Evolutionary conservation across 2,888 invertebrate species (phyloP), one percentile per base, ranked within the genome.

Genomic region (Campoplex nolae): DNA sequence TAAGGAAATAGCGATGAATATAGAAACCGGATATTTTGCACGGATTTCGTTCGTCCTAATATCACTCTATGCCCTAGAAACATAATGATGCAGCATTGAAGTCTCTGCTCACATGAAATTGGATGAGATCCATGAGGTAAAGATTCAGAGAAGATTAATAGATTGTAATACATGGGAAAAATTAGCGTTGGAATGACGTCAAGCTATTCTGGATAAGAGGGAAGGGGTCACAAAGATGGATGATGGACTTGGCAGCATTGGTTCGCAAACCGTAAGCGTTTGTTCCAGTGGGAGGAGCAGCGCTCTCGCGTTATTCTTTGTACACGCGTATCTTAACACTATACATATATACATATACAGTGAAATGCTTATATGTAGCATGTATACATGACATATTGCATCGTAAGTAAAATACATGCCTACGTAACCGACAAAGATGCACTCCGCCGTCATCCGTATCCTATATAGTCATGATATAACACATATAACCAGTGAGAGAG

Each of bases 221-320:
- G 85, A 86, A 81, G 83, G 87, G 85, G 71, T 13, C 75, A 38
- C 45, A 81, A 73, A 70, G 85, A 77, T 84, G 85, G 83, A 83
- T 77, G 87, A 81, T 82, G 86, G 58, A 76, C 81, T 85, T 65
- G 70, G 82, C 86, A 89, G 88, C 90, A 91, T 92, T 92, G 92
- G 92, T 89, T 90, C 88, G 83, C 86, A 87, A 89, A 88, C 88
- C 81, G 89, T 89, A 89, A 90, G 89, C 89, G 89, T 88, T 89
- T 88, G 87, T 90, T 89, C 83, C 90, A 90, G 92, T 93, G 91
- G 93, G 93, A 93, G 93, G 93, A 92, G 93, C 38, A 23, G 38
- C 92, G 87, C 90, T 89, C 86, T 88, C 88, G 88, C 90, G 86
- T 89, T 84, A 81, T 84, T 54, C 81, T 81, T 87, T 88, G 89